Base-by-base conservation (phyloP, 2,888 invertebrate genomes). In the Brachypterus glaber region DNA sequence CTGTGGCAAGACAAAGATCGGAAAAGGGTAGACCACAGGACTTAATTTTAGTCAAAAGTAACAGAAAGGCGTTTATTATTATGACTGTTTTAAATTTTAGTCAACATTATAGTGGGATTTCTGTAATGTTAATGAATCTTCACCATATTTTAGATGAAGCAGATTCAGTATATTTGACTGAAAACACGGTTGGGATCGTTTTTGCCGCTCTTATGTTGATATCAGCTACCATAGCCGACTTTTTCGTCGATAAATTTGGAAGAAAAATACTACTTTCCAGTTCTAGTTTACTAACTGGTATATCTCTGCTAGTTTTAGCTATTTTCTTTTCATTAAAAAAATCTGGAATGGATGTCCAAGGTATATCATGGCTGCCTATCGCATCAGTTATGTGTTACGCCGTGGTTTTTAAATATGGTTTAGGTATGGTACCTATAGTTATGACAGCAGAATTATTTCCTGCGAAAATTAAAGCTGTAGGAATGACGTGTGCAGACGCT, bases 371-470 rank as follows among this genome's bases (percentile, higher is more conserved):
- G 53, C 41, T 53, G 30, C 65, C 65, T 0, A 44, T 52, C 4
- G 51, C 47, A n/a, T 47, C 50, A 3, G 46, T 50, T 3, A 46
- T 53, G 48, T 33, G 45, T 1, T 53, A 53, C 35, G 63, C 63
- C 0, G 51, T 52, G 2, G 52, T 54, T n/a, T 63, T 62, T 36
- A 63, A 63, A 45, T 53, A 59, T 27, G 65, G 65, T 2, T 43
- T 66, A 9, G 65, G 64, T 3, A 56, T 63, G 38, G 59, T 65
- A 11, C 64, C 65, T 1, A 64, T 64, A 17, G 61, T 65, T 3
- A 51, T 64, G 43, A 63, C 64, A 1, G 64, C 61, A 0, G 65
- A 65, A 45, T 41, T 65, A 11, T 65, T 66, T 41, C 64, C 65
- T 1, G 58, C 64, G 2, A 61, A 58, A 44, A 56, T 66, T 7